phyloP scores from a whole-genome alignment of 2,113 vertebrate species.

The Crotalus horridus region DNA sequence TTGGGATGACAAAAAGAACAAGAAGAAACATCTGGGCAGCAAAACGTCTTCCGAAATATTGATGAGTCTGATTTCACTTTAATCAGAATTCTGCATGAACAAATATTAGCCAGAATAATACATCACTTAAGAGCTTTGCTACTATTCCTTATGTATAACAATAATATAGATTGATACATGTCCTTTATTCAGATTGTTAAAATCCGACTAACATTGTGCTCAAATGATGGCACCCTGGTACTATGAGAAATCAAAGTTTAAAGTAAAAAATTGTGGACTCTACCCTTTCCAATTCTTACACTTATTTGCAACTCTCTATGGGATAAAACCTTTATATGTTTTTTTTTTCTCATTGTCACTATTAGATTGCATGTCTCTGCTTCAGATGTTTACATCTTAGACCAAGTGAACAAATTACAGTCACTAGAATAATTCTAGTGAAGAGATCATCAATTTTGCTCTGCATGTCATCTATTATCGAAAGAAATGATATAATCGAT shows the following conservation, averaged over 20 bases:
- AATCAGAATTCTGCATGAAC: background rate
- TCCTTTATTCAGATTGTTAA: background rate
- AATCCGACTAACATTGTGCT: background rate
- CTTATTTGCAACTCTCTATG: background rate
- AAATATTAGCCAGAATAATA: background rate
- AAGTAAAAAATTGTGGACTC: background rate
- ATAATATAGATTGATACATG: background rate
- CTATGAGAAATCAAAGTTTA: background rate
- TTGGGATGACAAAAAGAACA: background rate
- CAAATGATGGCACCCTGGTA: background rate
- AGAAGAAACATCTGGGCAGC: background rate
- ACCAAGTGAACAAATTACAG: background rate
- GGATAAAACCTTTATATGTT: background rate
- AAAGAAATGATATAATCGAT: background rate
- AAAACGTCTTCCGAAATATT: background rate
- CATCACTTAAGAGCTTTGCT: background rate
- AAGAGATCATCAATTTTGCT: background rate
- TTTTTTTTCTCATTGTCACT: background rate
- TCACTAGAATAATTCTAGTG: background rate
- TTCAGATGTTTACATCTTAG: background rate
- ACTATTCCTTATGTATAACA: background rate
- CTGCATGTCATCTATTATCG: background rate
- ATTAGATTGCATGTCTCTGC: background rate
- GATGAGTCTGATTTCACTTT: background rate
- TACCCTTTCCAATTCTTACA: background rate